Evolutionary conservation across 2,797 vertebrate species (phyloP).

Genomic region (Rhinogobio ventralis): DNA sequence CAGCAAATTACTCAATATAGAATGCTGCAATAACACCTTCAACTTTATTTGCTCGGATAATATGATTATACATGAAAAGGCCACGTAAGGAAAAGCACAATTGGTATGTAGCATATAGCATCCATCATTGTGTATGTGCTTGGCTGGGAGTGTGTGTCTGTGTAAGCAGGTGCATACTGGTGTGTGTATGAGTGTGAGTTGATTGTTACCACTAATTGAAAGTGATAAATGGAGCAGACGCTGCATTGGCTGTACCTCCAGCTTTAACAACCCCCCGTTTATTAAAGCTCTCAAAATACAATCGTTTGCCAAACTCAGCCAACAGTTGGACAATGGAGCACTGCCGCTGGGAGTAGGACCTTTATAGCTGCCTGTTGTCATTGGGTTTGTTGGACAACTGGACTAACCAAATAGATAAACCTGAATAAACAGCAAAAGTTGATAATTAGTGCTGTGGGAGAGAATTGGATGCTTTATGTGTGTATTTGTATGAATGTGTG

Average conservation of each 20-base stretch:
- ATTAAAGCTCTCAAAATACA: constrained; percentile 61
- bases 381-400: constrained; percentile 52
- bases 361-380: constrained; percentile 49
- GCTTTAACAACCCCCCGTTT: constrained; percentile 60
- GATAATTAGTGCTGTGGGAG: background rate
- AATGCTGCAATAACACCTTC: constrained; percentile 7
- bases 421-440: constrained; percentile 38
- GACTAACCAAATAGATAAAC: constrained; percentile 43
- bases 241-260: constrained; percentile 61
- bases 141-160: constrained; percentile 3
- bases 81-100: background rate
- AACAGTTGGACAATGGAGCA: constrained; percentile 68
- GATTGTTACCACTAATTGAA: constrained; percentile 16
- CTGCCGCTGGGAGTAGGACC: constrained; percentile 58
- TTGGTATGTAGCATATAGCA: background rate
- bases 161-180: constrained; percentile 28
- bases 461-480: background rate
- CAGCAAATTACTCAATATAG: constrained; percentile 12
- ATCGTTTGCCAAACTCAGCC: constrained; percentile 68
- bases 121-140: constrained; percentile 1
- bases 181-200: background rate
- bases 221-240: constrained; percentile 67
- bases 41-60: constrained; percentile 16
- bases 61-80: constrained; percentile 3
- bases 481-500: background rate